Conservation (phyloP, 2,797 vertebrate genomes). For the Halcyon badia region DNA sequence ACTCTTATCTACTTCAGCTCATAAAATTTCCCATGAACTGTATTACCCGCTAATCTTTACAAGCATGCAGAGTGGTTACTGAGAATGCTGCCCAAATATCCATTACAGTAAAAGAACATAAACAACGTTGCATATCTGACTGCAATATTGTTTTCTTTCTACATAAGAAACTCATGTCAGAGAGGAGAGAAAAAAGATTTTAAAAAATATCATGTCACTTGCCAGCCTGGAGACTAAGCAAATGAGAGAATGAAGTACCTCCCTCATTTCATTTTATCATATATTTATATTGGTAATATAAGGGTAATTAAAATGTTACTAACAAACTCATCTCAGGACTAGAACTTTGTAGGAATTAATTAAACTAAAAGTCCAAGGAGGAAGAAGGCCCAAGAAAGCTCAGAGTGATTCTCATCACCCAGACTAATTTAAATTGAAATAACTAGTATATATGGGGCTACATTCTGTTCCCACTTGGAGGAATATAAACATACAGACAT, state of each 20-base stretch:
- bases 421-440: neutral
- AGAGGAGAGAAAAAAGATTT: neutral
- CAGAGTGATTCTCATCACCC: neutral
- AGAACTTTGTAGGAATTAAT: slow-evolving; percentile 9
- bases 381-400: neutral
- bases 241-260: slow-evolving; percentile 2
- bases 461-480: neutral
- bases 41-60: slow-evolving; percentile 70
- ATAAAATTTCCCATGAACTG: slow-evolving; percentile 74
- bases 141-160: slow-evolving; percentile 44
- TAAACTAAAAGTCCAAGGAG: neutral
- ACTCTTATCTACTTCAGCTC: slow-evolving; percentile 63
- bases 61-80: slow-evolving; percentile 55
- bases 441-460: neutral
- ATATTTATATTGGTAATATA: neutral
- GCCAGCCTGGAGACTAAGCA: neutral
- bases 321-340: neutral
- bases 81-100: slow-evolving; percentile 58
- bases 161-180: neutral
- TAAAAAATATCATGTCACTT: neutral
- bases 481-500: neutral
- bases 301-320: neutral
- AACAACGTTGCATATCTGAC: slow-evolving; percentile 54
- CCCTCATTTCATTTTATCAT: neutral
- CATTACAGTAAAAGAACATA: slow-evolving; percentile 69